These are phyloP conservation scores for Eublepharis macularius DNA, from an alignment of 2,113 vertebrate genomes.

Conservation along the genomic window DNA sequence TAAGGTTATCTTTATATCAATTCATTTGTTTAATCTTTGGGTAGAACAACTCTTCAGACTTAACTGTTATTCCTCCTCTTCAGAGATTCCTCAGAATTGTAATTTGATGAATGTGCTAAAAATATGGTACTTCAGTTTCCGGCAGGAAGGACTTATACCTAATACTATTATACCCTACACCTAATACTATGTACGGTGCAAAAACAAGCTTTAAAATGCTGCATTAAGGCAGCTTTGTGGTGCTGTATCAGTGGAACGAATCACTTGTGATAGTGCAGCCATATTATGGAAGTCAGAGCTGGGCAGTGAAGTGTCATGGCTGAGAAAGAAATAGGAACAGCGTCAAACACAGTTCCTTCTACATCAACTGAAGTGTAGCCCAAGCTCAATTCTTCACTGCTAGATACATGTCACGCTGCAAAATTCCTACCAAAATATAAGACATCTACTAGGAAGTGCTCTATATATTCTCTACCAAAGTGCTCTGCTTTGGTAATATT, in stretches of 20 bases:
- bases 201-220: no score
- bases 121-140: no score
- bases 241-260: no score
- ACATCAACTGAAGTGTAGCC: background rate
- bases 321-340: background rate
- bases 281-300: background rate
- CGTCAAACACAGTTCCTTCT: background rate
- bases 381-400: background rate
- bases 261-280: background rate
- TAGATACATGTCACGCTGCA: no score
- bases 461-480: no score
- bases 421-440: background rate
- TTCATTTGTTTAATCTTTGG: background rate
- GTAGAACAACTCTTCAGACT: background rate
- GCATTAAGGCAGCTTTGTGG: no score
- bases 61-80: background rate
- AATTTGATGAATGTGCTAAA: background rate
- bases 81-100: background rate
- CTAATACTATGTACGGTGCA: background rate
- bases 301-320: background rate
- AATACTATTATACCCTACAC: no score
- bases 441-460: background rate
- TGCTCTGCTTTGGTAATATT: no score
- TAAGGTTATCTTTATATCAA: background rate
- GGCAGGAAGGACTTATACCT: no score